These are phyloP conservation scores for Drosophila paramelanica DNA, from an alignment of 2,888 invertebrate species.

Conservation along the genomic window DNA sequence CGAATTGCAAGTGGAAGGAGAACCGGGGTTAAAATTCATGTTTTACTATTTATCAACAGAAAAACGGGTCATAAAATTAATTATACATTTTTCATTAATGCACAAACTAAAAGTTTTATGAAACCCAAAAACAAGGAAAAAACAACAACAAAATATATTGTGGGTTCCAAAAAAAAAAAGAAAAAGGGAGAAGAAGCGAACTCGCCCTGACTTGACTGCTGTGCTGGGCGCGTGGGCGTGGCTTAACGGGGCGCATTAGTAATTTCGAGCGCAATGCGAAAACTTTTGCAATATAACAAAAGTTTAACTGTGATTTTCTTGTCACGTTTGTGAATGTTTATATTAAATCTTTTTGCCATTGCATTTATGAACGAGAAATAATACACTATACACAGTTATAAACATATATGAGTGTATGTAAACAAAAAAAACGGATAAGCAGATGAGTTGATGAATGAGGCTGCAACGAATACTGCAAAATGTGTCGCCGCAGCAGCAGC, in stretches of 20 bases:
- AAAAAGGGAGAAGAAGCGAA: not conserved
- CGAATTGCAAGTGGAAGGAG: constrained; percentile 14
- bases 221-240: constrained; percentile 4
- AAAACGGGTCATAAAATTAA: constrained; percentile 47
- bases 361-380: constrained; percentile 9
- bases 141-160: constrained; percentile 15
- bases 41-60: constrained; percentile 35
- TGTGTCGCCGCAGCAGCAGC: constrained; percentile 27
- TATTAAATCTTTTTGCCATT: constrained; percentile 34
- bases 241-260: constrained; percentile 59
- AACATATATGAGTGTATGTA: not conserved
- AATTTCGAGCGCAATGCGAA: constrained; percentile 72
- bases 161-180: constrained; percentile 9
- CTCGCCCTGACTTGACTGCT: not conserved
- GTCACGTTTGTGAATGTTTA: constrained; percentile 59
- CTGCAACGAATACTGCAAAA: constrained; percentile 35
- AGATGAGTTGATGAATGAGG: constrained; percentile 27
- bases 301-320: constrained; percentile 77
- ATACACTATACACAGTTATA: not conserved
- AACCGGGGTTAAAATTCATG: constrained; percentile 40
- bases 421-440: constrained; percentile 14
- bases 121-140: not conserved
- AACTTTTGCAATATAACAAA: constrained; percentile 79
- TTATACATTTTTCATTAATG: constrained; percentile 63
- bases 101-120: constrained; percentile 40